Conservation (phyloP, 2,888 invertebrate genomes). For the Priocnemis perturbator region DNA sequence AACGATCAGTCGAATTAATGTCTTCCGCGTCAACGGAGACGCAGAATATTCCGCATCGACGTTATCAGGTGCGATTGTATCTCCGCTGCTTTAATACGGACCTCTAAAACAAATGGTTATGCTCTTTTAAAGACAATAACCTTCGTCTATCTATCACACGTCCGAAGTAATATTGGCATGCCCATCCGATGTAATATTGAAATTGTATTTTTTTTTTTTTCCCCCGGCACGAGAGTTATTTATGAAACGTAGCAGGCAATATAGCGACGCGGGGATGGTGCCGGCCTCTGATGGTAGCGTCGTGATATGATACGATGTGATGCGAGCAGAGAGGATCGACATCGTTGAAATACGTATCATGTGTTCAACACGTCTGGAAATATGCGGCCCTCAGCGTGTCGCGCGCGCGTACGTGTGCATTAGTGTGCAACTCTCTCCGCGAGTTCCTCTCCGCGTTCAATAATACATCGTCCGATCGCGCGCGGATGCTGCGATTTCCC, state of each 20-base stretch:
- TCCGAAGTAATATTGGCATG: constrained; percentile 71
- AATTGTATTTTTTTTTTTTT: constrained; percentile 67
- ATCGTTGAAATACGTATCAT: constrained; percentile 48
- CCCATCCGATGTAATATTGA: constrained; percentile 73
- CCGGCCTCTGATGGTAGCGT: constrained; percentile 57
- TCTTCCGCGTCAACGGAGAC: too few species aligned
- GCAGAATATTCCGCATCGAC: too few species aligned
- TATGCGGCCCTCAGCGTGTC: too few species aligned
- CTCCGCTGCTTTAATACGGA: constrained; percentile 56
- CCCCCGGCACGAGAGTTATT: constrained; percentile 71
- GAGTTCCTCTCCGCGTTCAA: too few species aligned
- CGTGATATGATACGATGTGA: constrained; percentile 65
- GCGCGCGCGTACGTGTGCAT: too few species aligned
- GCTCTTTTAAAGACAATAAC: constrained; percentile 74
- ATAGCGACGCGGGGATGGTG: constrained; percentile 55
- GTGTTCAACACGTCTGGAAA: constrained; percentile 7
- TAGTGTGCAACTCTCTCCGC: too few species aligned
- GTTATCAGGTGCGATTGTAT: not conserved
- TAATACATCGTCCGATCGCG: too few species aligned
- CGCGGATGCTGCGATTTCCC: too few species aligned
- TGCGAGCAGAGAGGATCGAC: constrained; percentile 59
- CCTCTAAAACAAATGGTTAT: constrained; percentile 72
- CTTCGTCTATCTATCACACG: constrained; percentile 73
- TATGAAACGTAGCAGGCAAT: constrained; percentile 71
- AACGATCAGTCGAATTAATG: too few species aligned